Conservation (phyloP, 2,888 invertebrate species). For the Azorinus chamasolen region DNA sequence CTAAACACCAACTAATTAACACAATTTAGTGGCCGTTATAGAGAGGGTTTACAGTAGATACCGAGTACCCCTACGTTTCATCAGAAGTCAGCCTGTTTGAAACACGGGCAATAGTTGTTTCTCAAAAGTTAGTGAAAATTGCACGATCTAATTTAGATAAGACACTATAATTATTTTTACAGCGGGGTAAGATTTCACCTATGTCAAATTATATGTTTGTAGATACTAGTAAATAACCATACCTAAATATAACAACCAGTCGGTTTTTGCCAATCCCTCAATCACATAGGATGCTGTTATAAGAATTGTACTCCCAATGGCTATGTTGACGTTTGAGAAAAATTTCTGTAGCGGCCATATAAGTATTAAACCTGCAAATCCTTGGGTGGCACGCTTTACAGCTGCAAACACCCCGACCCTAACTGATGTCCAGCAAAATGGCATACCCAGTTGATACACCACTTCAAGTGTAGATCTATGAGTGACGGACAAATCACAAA, state of each 20-base stretch:
- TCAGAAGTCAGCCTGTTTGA: no score
- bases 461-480: conserved; percentile 29
- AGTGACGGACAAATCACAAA: conserved; percentile 1
- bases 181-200: no score
- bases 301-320: conserved; percentile 26
- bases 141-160: no score
- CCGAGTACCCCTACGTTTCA: no score
- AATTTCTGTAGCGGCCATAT: conserved; percentile 45
- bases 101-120: no score
- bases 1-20: no score
- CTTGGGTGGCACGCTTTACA: conserved; percentile 25
- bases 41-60: no score
- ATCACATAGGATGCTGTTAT: conserved; percentile 38
- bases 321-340: conserved; percentile 44
- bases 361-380: conserved; percentile 28
- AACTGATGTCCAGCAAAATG: conserved; percentile 60
- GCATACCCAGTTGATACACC: conserved; percentile 52
- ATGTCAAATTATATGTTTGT: no score
- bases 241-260: conserved; percentile 54
- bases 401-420: conserved; percentile 50
- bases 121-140: no score
- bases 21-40: no score
- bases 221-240: conserved; percentile 16
- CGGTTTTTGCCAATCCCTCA: conserved; percentile 30
- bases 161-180: no score